Evolutionary conservation across 2,888 invertebrate genomes (phyloP), one percentile per base, ranked within the genome.

Genomic region (Aporophyla nigra): DNA sequence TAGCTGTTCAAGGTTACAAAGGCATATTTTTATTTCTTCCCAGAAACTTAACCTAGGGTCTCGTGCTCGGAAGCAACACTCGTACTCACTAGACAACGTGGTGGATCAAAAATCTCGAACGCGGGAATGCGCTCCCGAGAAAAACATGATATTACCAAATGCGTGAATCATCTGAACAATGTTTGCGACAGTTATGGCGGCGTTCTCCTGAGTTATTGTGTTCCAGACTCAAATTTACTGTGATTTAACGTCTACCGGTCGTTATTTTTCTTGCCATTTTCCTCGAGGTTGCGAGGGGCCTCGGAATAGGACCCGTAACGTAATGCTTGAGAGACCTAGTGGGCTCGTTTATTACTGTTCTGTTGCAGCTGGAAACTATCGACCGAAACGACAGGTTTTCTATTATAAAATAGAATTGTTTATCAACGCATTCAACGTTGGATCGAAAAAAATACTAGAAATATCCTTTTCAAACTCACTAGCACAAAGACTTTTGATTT

Each of bases 151-250:
- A 94, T 93, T 93, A 93, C 91, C 85, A 89, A 92, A 92, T 92
- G 93, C 94, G 94, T 95, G 95, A 95, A 95, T 95, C 95, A 95
- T 93, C 91, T 88, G 93, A 93, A 94, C 94, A 94, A 94, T 96
- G 95, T 93, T 93, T 93, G 94, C 91, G 95, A 95, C 95, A 95
- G 93, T 95, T 95, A 96, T 95, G 93, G 95, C 93, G 89, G 92
- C 92, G 91, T 93, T 93, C 92, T 91, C 90, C 90, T 94, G 94
- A 95, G 93, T 95, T 95, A 96, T 95, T 94, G 93, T 94, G 93
- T 93, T 93, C 92, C 93, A 93, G 92, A 92, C 94, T 92, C 93
- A 93, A 94, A 94, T 94, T 94, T 93, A 93, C 93, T 93, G 93
- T 94, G 95, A 95, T 95, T 96, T 95, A 95, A 93, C 91, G 93